phyloP scores from a whole-genome alignment of 2,113 vertebrate species.

The Trochalopteron elliotii region DNA sequence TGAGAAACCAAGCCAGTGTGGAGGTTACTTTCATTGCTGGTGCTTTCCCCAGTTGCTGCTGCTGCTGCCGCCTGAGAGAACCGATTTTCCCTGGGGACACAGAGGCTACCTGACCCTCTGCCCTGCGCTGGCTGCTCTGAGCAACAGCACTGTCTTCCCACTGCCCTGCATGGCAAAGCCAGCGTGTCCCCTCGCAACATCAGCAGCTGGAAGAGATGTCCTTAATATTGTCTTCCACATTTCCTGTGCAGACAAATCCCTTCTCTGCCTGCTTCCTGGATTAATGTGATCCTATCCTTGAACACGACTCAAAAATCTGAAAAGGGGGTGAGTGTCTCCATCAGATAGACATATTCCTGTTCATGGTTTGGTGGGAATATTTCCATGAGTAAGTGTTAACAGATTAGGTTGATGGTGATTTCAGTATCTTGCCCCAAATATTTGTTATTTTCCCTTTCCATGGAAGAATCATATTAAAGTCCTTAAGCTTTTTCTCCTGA shows the following conservation, averaged over 20 bases:
- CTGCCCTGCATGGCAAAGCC: background rate
- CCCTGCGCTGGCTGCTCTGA: accelerated
- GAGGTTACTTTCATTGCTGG: background rate
- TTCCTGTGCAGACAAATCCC: background rate
- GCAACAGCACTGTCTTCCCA: background rate
- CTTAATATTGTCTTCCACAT: background rate
- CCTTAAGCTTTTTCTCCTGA: background rate
- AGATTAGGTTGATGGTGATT: background rate
- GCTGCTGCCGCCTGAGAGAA: background rate
- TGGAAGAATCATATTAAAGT: background rate
- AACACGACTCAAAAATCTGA: background rate
- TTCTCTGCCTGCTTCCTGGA: background rate
- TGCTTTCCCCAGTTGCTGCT: background rate
- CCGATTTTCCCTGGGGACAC: background rate
- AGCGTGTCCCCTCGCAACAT: accelerated
- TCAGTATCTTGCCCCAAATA: background rate
- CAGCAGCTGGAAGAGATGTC: background rate
- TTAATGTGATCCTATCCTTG: background rate
- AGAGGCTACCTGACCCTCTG: background rate
- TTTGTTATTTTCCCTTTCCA: background rate
- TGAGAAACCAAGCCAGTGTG: background rate
- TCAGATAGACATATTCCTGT: background rate
- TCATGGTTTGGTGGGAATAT: background rate
- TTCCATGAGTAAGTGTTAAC: background rate
- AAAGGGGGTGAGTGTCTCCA: background rate